phyloP scores from a whole-genome alignment of 2,888 invertebrate genomes.

The Scelioninae gen. 1 region DNA sequence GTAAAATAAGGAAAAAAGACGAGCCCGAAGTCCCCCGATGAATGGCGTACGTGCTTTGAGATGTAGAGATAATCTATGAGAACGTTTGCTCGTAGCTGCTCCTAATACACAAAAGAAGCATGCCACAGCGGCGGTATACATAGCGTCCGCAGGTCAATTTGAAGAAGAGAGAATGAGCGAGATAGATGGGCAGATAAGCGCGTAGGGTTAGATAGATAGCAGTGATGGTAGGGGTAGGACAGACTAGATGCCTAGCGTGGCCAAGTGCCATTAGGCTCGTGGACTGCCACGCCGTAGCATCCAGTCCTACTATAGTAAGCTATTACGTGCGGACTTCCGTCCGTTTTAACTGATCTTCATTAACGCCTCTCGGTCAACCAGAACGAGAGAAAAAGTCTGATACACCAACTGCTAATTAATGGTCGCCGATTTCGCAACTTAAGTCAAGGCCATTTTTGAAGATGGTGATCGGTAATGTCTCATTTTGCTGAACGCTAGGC shows the following conservation, averaged over 20 bases:
- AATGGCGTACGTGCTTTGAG: conserved; percentile 51
- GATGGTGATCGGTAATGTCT: conserved; percentile 66
- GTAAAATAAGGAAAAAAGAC: neutral
- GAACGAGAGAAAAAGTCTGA: no score
- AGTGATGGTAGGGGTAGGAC: conserved; percentile 55
- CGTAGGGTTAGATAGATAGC: conserved; percentile 58
- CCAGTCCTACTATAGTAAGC: conserved; percentile 71
- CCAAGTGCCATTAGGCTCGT: conserved; percentile 79
- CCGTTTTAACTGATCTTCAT: conserved; percentile 64
- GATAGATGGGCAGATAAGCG: conserved; percentile 66
- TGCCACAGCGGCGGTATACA: conserved; percentile 23
- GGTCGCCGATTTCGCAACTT: conserved; percentile 29
- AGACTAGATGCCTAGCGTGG: conserved; percentile 65
- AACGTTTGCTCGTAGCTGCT: conserved; percentile 39
- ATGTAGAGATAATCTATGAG: conserved; percentile 49
- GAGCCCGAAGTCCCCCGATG: conserved; percentile 28
- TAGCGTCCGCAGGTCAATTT: conserved; percentile 64
- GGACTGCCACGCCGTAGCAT: conserved; percentile 79
- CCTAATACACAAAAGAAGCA: conserved; percentile 50
- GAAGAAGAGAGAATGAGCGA: conserved; percentile 54
- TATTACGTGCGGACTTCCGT: conserved; percentile 57
- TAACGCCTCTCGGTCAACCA: conserved; percentile 52
- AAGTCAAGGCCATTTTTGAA: conserved; percentile 42
- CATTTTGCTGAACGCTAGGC: conserved; percentile 50
- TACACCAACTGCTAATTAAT: conserved; percentile 60